These are phyloP conservation scores for Cheilosia scutellata DNA, from an alignment of 2,888 invertebrate species.

Conservation along the genomic window DNA sequence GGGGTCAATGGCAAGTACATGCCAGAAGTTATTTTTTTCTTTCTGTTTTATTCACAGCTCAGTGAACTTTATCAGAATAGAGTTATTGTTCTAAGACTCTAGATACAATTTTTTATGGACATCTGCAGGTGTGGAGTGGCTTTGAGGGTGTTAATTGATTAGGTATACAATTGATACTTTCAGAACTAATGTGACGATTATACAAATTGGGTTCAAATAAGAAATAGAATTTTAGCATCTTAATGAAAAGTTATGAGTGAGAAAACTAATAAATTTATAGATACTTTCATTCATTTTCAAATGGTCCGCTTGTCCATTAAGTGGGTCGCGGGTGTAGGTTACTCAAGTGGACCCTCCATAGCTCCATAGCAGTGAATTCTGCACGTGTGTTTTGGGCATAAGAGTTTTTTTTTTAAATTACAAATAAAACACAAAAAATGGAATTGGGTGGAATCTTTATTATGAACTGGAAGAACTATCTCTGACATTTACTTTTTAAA, in stretches of 20 bases:
- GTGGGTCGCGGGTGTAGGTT: no score
- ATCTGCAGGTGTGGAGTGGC: not conserved
- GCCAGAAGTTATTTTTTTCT: conserved; percentile 27
- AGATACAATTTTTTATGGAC: not conserved
- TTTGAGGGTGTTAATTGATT: conserved; percentile 12
- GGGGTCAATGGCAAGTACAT: conserved; percentile 70
- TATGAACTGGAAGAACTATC: no score
- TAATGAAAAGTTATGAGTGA: not conserved
- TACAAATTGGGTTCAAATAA: not conserved
- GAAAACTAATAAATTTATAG: no score
- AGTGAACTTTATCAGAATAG: conserved; percentile 58
- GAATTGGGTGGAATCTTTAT: no score
- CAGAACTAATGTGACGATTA: not conserved
- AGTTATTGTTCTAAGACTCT: conserved; percentile 44
- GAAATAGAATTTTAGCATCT: not conserved
- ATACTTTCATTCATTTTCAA: no score
- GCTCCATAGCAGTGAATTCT: no score
- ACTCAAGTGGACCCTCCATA: no score
- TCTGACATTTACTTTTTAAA: no score
- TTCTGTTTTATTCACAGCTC: conserved; percentile 27
- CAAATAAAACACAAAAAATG: no score
- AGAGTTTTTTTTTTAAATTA: no score
- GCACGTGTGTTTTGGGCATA: no score
- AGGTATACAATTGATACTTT: conserved; percentile 5
- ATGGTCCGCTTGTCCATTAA: no score